Evolutionary conservation across 2,113 vertebrate genomes (phyloP).

Genomic region (Manacus vitellinus): DNA sequence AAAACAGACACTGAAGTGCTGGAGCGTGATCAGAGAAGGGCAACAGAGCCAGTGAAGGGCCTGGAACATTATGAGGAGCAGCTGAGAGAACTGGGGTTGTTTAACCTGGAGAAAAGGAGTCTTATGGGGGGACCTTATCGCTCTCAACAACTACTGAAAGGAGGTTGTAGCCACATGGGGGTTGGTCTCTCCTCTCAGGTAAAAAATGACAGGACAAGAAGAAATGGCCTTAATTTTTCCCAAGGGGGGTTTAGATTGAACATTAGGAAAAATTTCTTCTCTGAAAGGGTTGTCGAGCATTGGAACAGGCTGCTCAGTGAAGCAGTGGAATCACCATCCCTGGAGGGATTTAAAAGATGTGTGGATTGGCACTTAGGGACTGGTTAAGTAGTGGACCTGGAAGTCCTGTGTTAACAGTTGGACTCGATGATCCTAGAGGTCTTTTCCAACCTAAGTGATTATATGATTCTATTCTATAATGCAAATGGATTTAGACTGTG

Average conservation of each 20-base stretch:
- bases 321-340: not conserved
- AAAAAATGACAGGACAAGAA: not conserved
- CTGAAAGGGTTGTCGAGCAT: not conserved
- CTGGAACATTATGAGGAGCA: not conserved
- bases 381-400: not conserved
- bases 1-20: not conserved
- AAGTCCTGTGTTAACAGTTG: not conserved
- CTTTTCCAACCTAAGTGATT: not conserved
- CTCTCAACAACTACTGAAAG: not conserved
- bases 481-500: not conserved
- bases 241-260: not conserved
- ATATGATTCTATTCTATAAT: not conserved
- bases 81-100: not conserved
- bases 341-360: not conserved
- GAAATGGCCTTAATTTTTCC: not conserved
- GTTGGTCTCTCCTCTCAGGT: not conserved
- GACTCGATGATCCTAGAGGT: not conserved
- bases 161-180: not conserved
- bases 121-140: not conserved
- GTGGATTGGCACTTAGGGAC: not conserved
- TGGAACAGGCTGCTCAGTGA: not conserved
- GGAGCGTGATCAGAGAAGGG: not conserved
- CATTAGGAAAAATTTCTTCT: not conserved
- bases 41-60: not conserved
- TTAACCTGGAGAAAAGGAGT: not conserved